A percentile compares a stretch with the other conserved stretches of the same genome.
Conservation (phyloP, 2,113 vertebrate genomes). For the Hypocryptadius cinnamomeus region DNA sequence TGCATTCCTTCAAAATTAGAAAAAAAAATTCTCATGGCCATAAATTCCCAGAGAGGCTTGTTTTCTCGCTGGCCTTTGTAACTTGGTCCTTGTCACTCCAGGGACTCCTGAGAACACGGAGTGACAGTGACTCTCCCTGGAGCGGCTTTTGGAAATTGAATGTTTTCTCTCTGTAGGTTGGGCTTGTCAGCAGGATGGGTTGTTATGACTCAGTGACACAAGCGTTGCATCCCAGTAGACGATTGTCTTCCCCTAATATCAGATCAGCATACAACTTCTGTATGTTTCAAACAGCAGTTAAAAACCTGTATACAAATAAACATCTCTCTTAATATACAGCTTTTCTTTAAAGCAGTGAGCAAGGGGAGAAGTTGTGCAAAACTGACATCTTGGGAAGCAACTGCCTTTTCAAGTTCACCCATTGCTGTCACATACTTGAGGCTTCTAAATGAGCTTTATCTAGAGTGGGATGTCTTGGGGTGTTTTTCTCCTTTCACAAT, state of each 20-base stretch:
- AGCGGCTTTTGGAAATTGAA: background rate
- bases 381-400: background rate
- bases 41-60: background rate
- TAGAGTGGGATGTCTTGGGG: background rate
- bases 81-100: background rate
- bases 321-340: background rate
- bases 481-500: background rate
- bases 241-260: background rate
- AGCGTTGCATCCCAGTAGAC: rapidly evolving
- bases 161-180: background rate
- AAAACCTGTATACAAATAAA: background rate
- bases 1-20: background rate
- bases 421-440: background rate
- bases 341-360: background rate
- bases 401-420: background rate
- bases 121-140: background rate
- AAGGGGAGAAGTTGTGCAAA: background rate
- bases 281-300: background rate
- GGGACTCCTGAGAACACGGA: background rate
- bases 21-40: background rate
- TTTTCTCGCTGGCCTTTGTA: background rate
- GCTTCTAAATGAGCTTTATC: constrained; percentile 14
- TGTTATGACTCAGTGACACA: background rate
- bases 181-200: background rate
- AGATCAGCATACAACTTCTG: background rate